Conservation (phyloP, 1,140 invertebrate genomes). For the Onthophagus taurus region DNA sequence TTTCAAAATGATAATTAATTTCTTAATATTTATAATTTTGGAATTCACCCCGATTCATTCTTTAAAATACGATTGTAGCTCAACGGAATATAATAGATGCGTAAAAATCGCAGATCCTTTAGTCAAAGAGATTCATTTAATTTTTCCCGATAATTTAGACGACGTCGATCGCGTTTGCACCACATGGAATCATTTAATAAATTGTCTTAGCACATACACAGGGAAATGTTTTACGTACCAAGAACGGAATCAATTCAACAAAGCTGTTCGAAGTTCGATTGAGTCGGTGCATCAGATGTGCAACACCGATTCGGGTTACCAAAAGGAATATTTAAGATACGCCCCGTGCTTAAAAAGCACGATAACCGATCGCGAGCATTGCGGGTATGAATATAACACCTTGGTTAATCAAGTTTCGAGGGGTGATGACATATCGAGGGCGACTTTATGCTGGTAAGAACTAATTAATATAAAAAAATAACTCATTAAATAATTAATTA, state of each 20-base stretch:
- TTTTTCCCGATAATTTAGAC: conserved; percentile 49
- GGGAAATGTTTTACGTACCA: conserved; percentile 47
- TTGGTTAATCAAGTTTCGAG: conserved; percentile 48
- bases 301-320: conserved; percentile 42
- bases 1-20: too few relatives aligned
- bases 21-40: too few relatives aligned
- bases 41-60: too few relatives aligned
- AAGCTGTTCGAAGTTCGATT: conserved; percentile 47
- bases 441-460: conserved; percentile 48
- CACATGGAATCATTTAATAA: conserved; percentile 49
- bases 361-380: conserved; percentile 44
- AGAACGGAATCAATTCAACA: conserved; percentile 45
- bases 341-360: conserved; percentile 51
- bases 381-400: conserved; percentile 46
- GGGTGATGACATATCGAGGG: conserved; percentile 43
- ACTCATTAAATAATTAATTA: too few relatives aligned
- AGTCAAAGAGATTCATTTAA: conserved; percentile 46
- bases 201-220: conserved; percentile 47
- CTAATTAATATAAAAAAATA: neutral
- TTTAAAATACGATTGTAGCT: conserved; percentile 39
- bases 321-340: conserved; percentile 50
- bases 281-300: conserved; percentile 51
- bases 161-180: conserved; percentile 50
- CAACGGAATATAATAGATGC: conserved; percentile 45
- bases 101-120: conserved; percentile 46